Conservation (phyloP, 2,888 invertebrate genomes). For the Mythimna vitellina region DNA sequence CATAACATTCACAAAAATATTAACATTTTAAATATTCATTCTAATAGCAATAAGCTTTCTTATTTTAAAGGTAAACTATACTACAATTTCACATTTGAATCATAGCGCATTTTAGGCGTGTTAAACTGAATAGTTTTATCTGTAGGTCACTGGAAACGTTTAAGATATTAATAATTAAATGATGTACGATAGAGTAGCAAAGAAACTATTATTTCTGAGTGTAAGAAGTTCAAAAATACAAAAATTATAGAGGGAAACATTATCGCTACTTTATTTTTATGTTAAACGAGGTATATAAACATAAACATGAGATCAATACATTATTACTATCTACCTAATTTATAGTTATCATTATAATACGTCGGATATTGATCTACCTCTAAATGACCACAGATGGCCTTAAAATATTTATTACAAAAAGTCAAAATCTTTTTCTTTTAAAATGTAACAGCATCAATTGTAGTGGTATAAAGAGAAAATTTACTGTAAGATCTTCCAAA, state of each 20-base stretch:
- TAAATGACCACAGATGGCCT: conserved; percentile 41
- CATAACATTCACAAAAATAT: conserved; percentile 64
- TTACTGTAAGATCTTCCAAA: conserved; percentile 28
- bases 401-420: conserved; percentile 26
- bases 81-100: conserved; percentile 23
- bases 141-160: conserved; percentile 15
- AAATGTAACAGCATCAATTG: conserved; percentile 21
- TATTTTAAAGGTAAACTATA: conserved; percentile 17
- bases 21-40: conserved; percentile 29
- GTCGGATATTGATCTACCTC: conserved; percentile 39
- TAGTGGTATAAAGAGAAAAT: conserved; percentile 12
- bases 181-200: background rate
- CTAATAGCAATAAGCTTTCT: conserved; percentile 53
- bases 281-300: conserved; percentile 49
- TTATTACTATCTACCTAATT: conserved; percentile 43
- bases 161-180: background rate
- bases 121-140: conserved; percentile 1
- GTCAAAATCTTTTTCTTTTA: background rate
- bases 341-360: conserved; percentile 47
- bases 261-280: conserved; percentile 37
- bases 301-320: conserved; percentile 70
- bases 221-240: conserved; percentile 1
- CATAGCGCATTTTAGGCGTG: conserved; percentile 15
- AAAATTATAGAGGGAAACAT: conserved; percentile 4
- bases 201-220: background rate